phyloP scores from a whole-genome alignment of 2,113 vertebrate species.

The Paraplagusia blochii region DNA sequence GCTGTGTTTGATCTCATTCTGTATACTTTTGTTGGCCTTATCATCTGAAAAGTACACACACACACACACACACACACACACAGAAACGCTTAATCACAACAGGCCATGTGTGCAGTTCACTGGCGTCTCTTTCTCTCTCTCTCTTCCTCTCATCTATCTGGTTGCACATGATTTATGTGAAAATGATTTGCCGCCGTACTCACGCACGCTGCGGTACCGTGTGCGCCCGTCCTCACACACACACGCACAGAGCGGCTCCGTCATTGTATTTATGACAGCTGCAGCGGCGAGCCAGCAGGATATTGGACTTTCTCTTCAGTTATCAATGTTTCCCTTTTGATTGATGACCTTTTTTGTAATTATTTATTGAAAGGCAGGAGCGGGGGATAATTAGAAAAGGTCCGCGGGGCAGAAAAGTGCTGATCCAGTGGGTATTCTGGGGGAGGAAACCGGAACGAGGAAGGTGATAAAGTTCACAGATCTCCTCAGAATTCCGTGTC shows the following conservation, averaged over 20 bases:
- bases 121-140: constrained; percentile 40
- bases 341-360: constrained; percentile 75
- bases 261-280: constrained; percentile 62
- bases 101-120: constrained; percentile 30
- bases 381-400: constrained; percentile 73
- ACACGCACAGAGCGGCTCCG: constrained; percentile 19
- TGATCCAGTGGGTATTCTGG: constrained; percentile 71
- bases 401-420: constrained; percentile 67
- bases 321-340: constrained; percentile 75
- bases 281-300: constrained; percentile 41
- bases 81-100: constrained; percentile 54
- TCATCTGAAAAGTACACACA: constrained; percentile 42
- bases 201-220: constrained; percentile 24
- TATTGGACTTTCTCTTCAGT: constrained; percentile 71
- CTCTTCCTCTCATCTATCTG: constrained; percentile 50
- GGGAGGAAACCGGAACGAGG: constrained; percentile 60
- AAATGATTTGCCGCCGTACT: constrained; percentile 51
- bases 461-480: constrained; percentile 74
- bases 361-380: constrained; percentile 76
- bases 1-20: constrained; percentile 55
- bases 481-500: constrained; percentile 72
- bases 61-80: constrained; percentile 10
- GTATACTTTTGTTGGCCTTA: constrained; percentile 49
- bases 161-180: constrained; percentile 65
- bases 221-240: constrained; percentile 14